Evolutionary conservation across 2,888 invertebrate genomes (phyloP).

Genomic region (Eucera pruinosa): DNA sequence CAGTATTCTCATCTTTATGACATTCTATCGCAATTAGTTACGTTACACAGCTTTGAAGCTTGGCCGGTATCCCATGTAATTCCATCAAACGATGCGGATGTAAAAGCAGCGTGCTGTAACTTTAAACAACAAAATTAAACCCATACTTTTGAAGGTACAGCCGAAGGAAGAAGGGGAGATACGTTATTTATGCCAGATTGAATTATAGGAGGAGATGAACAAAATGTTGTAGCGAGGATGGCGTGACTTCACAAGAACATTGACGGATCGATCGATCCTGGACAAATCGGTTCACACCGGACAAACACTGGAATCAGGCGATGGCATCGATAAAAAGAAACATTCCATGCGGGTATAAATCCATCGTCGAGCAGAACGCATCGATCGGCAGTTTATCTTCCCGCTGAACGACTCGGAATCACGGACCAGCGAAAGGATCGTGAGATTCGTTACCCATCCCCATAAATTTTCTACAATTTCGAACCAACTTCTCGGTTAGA

Average conservation of each 20-base stretch:
- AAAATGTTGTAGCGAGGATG: conserved; percentile 22
- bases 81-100: not conserved
- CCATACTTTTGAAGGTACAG: not conserved
- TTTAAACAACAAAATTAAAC: not conserved
- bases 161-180: too few relatives aligned
- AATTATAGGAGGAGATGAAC: not conserved
- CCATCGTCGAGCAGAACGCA: conserved; percentile 55
- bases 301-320: conserved; percentile 48
- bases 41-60: not conserved
- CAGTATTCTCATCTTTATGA: not conserved
- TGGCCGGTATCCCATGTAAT: not conserved
- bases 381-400: conserved; percentile 67
- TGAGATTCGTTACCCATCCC: conserved; percentile 47
- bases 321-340: conserved; percentile 6
- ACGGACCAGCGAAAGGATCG: conserved; percentile 48
- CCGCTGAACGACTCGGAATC: conserved; percentile 59
- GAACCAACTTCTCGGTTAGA: not conserved
- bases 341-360: conserved; percentile 53
- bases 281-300: conserved; percentile 40
- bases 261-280: conserved; percentile 29
- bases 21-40: not conserved
- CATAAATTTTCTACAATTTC: conserved; percentile 39
- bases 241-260: conserved; percentile 26
- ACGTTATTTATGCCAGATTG: conserved; percentile 2
- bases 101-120: conserved; percentile 1